phyloP scores from a whole-genome alignment of 2,113 vertebrate species.

The Thamnaconus septentrionalis region DNA sequence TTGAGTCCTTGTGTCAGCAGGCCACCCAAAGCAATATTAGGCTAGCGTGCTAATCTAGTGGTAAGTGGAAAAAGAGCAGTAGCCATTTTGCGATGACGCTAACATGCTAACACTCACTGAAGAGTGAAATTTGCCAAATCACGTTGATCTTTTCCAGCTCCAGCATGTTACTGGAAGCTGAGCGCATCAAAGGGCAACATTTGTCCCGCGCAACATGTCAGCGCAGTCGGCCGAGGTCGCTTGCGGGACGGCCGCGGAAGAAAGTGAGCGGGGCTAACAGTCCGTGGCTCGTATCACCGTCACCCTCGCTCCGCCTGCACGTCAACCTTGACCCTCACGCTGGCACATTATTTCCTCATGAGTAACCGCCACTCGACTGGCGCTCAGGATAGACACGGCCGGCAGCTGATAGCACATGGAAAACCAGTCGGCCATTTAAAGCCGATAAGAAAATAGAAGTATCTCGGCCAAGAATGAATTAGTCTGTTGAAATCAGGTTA shows the following conservation, averaged over 20 bases:
- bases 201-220: too few relatives aligned
- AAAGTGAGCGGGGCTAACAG: slow-evolving; percentile 26
- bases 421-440: slow-evolving; percentile 40
- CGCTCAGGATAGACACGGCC: slow-evolving; percentile 44
- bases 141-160: too few relatives aligned
- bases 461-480: slow-evolving; percentile 24
- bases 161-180: too few relatives aligned
- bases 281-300: slow-evolving; percentile 43
- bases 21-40: too few relatives aligned
- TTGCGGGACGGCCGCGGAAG: slow-evolving; percentile 28
- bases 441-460: slow-evolving; percentile 52
- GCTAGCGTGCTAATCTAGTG: too few relatives aligned
- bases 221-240: not conserved
- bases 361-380: slow-evolving; percentile 65
- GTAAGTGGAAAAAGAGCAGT: too few relatives aligned
- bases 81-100: too few relatives aligned
- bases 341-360: slow-evolving; percentile 65
- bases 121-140: too few relatives aligned
- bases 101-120: too few relatives aligned
- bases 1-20: too few relatives aligned
- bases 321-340: slow-evolving; percentile 54
- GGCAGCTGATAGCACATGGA: slow-evolving; percentile 66
- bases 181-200: too few relatives aligned
- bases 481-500: too few relatives aligned
- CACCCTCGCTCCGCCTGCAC: slow-evolving; percentile 28